These are phyloP conservation scores for Diceros bicornis DNA, from an alignment of 2,797 vertebrate species.

Conservation along the genomic window DNA sequence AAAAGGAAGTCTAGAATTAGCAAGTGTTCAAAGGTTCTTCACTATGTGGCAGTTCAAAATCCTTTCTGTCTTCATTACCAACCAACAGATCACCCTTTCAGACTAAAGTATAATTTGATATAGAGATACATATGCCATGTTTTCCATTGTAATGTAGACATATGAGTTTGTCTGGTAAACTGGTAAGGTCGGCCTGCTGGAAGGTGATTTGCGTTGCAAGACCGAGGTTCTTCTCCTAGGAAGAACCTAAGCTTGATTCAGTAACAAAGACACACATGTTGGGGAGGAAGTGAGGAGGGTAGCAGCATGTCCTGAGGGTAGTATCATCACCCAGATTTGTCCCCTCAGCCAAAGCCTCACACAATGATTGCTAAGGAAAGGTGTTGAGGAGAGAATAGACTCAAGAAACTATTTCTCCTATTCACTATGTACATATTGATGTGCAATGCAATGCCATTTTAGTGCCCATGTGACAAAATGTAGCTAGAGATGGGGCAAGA, in stretches of 20 bases:
- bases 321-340: not conserved
- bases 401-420: not conserved
- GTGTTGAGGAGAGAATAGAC: not conserved
- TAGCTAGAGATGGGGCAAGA: not conserved
- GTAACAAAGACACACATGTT: not conserved
- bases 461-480: not conserved
- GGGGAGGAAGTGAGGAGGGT: not conserved
- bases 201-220: not conserved
- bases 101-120: not conserved
- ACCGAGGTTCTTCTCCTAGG: not conserved
- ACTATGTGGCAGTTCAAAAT: slow-evolving; percentile 16
- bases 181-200: not conserved
- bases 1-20: slow-evolving; percentile 26
- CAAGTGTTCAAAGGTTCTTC: slow-evolving; percentile 44
- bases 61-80: not conserved
- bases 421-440: not conserved
- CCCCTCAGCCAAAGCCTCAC: not conserved
- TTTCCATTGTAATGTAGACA: not conserved
- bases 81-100: not conserved
- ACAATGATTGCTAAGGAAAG: not conserved
- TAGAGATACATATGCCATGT: not conserved
- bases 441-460: not conserved
- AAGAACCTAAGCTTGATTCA: not conserved
- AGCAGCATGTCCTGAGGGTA: not conserved
- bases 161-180: slow-evolving; percentile 7